phyloP scores from a whole-genome alignment of 1,140 invertebrate genomes.

The Rhynchophorus ferrugineus region DNA sequence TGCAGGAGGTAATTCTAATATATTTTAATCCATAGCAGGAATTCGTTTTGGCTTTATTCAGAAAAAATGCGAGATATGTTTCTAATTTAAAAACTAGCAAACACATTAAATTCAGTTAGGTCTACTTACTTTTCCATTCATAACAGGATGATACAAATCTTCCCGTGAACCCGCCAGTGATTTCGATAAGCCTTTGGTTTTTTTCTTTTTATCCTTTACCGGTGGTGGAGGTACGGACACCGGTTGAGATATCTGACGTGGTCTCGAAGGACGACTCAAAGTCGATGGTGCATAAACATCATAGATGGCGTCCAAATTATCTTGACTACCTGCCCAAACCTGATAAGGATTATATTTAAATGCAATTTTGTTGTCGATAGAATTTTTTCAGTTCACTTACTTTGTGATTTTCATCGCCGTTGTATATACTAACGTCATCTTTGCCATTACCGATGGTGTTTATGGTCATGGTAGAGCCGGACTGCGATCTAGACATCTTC shows the following conservation, averaged over 20 bases:
- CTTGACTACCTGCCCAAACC: conserved; percentile 76
- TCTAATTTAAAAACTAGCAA: too few relatives aligned
- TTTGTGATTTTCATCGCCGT: conserved; percentile 89
- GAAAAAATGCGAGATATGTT: too few relatives aligned
- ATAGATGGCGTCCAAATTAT: conserved; percentile 63
- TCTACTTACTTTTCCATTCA: conserved; percentile 42
- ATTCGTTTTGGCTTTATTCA: too few relatives aligned
- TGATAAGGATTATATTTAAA: too few relatives aligned
- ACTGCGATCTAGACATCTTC: conserved; percentile 43
- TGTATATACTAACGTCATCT: conserved; percentile 54
- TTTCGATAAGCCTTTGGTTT: conserved; percentile 46
- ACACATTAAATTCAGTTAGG: too few relatives aligned
- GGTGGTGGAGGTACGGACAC: conserved; percentile 72
- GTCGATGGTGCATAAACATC: conserved; percentile 66
- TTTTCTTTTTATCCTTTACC: conserved; percentile 52
- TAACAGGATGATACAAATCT: conserved; percentile 43
- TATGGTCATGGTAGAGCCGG: conserved; percentile 50
- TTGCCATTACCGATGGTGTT: conserved; percentile 45
- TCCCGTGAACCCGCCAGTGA: conserved; percentile 41
- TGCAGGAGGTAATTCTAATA: too few relatives aligned
- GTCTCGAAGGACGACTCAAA: conserved; percentile 65
- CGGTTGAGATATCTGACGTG: conserved; percentile 69
- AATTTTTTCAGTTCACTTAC: too few relatives aligned
- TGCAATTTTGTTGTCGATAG: too few relatives aligned
- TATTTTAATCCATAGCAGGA: too few relatives aligned